Percentiles rank a stretch among this genome's conserved stretches.
Conservation (phyloP, 2,113 vertebrate species). For the Sceloporus undulatus region DNA sequence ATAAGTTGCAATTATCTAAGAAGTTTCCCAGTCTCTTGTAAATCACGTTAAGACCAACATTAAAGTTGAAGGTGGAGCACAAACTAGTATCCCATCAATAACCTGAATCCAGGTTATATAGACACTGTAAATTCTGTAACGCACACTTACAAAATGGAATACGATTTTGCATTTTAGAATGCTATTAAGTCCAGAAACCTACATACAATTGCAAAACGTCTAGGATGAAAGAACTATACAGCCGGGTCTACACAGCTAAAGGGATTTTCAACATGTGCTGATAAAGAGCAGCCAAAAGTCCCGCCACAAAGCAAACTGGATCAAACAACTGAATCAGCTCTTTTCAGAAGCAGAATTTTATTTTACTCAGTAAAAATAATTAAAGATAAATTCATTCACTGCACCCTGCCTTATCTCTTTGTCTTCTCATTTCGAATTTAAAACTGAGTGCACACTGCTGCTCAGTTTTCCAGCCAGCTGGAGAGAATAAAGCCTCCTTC, state of each 20-base stretch:
- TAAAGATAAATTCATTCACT: background rate
- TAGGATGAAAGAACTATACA: too few species aligned
- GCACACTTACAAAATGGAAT: background rate
- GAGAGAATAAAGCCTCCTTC: background rate
- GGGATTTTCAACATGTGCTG: background rate
- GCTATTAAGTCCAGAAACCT: background rate
- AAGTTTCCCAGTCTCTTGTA: background rate
- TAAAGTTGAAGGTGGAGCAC: background rate
- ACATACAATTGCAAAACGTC: background rate
- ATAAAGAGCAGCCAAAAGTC: background rate
- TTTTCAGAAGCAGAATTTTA: background rate
- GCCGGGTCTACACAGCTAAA: background rate
- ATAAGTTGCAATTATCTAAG: background rate
- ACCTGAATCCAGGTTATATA: background rate
- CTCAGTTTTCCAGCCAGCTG: background rate
- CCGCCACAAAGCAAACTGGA: background rate
- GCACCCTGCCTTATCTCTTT: background rate
- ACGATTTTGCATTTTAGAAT: background rate
- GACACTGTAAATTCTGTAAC: background rate
- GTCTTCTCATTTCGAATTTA: background rate
- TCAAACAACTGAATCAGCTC: background rate
- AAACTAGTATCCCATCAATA: background rate
- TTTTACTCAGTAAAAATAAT: background rate
- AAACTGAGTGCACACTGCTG: background rate
- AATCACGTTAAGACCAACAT: background rate